Percentiles rank a stretch among this genome's conserved stretches.
These are phyloP conservation scores for Aphidius colemani DNA, from an alignment of 2,888 invertebrate genomes.

Conservation along the genomic window DNA sequence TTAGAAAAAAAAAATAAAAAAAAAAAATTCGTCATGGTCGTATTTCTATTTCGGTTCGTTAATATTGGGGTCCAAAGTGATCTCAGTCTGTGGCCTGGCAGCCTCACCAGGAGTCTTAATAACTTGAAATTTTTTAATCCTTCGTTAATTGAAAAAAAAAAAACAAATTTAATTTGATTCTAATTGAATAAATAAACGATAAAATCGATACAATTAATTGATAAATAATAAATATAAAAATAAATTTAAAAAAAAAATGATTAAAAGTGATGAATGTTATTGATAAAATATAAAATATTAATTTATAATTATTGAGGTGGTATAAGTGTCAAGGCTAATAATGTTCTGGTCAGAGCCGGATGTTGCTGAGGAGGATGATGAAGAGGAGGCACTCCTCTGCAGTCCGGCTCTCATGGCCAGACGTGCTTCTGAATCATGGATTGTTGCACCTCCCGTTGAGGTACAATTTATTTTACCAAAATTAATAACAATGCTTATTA, in stretches of 20 bases:
- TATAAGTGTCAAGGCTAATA: conserved; percentile 33
- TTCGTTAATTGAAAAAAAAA: background rate
- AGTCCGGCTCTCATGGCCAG: conserved; percentile 86
- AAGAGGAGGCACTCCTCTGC: conserved; percentile 84
- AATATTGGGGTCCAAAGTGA: conserved; percentile 43
- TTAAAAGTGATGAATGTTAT: background rate
- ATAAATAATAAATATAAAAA: too few relatives aligned
- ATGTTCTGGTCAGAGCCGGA: conserved; percentile 80
- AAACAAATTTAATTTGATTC: too few relatives aligned
- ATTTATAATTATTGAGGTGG: background rate
- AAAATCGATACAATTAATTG: too few relatives aligned
- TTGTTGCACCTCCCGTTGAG: conserved; percentile 85
- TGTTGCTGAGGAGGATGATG: conserved; percentile 71
- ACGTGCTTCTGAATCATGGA: conserved; percentile 88
- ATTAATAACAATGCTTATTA: too few relatives aligned
- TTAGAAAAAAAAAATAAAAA: background rate
- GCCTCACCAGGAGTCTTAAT: conserved; percentile 44
- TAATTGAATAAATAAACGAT: too few relatives aligned
- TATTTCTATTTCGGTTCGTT: conserved; percentile 57
- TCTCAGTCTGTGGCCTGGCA: conserved; percentile 53
- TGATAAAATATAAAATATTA: background rate
- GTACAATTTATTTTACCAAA: conserved; percentile 60
- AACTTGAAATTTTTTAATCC: background rate
- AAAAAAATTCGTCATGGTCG: background rate
- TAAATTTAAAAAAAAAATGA: background rate